Conservation (phyloP, 2,113 vertebrate species). For the Excalfactoria chinensis region DNA sequence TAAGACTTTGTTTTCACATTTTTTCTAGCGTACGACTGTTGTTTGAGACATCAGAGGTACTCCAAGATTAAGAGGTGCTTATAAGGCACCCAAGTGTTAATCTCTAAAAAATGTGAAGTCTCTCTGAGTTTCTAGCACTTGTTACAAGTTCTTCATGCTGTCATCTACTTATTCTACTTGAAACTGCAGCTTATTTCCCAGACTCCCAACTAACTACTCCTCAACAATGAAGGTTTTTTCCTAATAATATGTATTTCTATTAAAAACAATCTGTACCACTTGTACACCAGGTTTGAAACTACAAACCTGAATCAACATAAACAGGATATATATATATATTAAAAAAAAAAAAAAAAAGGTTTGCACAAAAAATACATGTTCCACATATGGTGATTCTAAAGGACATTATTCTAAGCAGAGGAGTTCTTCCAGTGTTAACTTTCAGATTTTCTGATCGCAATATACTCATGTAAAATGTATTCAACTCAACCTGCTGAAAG, state of each 20-base stretch:
- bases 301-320: background rate
- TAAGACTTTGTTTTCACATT: background rate
- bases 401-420: background rate
- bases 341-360: background rate
- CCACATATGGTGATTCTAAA: accelerated
- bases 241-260: background rate
- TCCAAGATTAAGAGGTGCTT: background rate
- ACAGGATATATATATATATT: background rate
- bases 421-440: background rate
- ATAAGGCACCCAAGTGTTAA: background rate
- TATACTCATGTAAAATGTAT: background rate
- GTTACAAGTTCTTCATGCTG: background rate
- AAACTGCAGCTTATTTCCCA: background rate
- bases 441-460: background rate
- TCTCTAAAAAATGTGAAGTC: background rate
- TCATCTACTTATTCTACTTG: background rate
- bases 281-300: background rate
- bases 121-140: background rate
- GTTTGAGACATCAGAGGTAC: background rate
- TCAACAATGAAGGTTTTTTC: background rate
- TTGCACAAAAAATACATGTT: background rate
- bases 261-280: background rate
- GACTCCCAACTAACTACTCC: background rate
- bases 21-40: background rate
- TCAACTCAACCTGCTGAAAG: background rate